Percentiles rank a stretch among this genome's conserved stretches.
phyloP scores from a whole-genome alignment of 2,888 invertebrate genomes.

The Cantharis rustica region DNA sequence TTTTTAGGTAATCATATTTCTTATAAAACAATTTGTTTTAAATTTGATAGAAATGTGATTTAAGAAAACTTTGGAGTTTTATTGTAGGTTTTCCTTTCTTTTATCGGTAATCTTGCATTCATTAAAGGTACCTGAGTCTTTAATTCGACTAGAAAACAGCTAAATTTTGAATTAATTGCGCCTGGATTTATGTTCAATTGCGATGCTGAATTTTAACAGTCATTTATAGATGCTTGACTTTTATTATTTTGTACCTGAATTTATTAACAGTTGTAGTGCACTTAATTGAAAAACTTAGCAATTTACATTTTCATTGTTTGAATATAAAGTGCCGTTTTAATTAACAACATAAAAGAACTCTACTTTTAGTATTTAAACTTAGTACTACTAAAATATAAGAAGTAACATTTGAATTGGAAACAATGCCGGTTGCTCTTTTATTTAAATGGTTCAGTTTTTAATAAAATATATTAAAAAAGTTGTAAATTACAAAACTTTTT shows the following conservation, averaged over 20 bases:
- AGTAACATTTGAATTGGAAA: neutral
- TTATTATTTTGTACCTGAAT: conserved; percentile 21
- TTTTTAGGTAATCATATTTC: neutral
- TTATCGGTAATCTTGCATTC: neutral
- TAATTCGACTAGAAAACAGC: conserved; percentile 7
- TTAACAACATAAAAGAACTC: conserved; percentile 8
- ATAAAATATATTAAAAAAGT: neutral
- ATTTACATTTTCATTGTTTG: conserved; percentile 18
- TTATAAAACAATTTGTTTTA: neutral
- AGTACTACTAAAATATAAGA: neutral
- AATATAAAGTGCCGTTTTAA: conserved; percentile 12
- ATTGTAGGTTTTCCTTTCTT: neutral
- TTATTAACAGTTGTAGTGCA: conserved; percentile 18
- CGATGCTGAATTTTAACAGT: conserved; percentile 14
- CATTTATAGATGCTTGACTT: conserved; percentile 15
- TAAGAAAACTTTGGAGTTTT: neutral
- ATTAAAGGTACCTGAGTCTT: conserved; percentile 1
- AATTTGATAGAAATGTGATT: neutral
- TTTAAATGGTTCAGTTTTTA: neutral
- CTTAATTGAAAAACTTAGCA: conserved; percentile 20
- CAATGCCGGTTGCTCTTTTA: neutral
- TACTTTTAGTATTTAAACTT: conserved; percentile 6
- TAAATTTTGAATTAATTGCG: conserved; percentile 14
- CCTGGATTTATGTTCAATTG: conserved; percentile 6
- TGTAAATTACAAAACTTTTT: neutral